Base-by-base conservation (phyloP, 2,888 invertebrate genomes). In the Folsomia candida region DNA sequence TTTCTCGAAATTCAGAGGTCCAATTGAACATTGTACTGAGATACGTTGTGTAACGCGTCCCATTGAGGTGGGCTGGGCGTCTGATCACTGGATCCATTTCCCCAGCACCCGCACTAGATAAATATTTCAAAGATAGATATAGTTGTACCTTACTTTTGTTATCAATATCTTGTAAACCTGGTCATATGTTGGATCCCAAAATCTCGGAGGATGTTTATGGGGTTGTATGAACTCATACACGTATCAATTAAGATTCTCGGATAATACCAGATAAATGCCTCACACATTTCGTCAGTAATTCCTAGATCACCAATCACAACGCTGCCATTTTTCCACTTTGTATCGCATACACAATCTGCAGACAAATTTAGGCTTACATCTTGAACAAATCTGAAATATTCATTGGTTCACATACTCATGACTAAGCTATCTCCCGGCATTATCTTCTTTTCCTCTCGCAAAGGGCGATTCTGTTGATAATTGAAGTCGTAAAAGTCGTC, bases 271-370 rank as follows among this genome's bases (percentile, higher is more conserved):
- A 93, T 86, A 81, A 93, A 93, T 0, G 92, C 90, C 1, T 93
- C 84, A 79, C 94, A 94, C 91, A 93, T 93, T 84, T 94, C 94
- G 84, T 93, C 92, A 69, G 88, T 87, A 0, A 91, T 91, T 0
- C 92, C 90, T 82, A 91, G 91, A 11, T 92, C 92, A 2, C 65
- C 65, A 6, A 37, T 37, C 14, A 37, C 37, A 37, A 65, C 65
- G 18, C 20, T 54, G 20, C 24, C 51, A 25, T 37, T 37, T 27
- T 54, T 25, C 54, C 51, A 65, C 18, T 25, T 57, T 11, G 37
- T 54, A 51, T 65, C 28, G 54, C 51, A 65, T 2, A 18, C 18
- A 37, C 65, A 65, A n/a, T 65, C 65, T 54, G 9, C 18, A 6
- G 51, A 51, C 20, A 64, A 9, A 2, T 64, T 47, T n/a, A n/a